Evolutionary conservation across 1,140 invertebrate genomes (phyloP), one percentile per base, ranked within the genome.

Genomic region (Camponotus floridanus): DNA sequence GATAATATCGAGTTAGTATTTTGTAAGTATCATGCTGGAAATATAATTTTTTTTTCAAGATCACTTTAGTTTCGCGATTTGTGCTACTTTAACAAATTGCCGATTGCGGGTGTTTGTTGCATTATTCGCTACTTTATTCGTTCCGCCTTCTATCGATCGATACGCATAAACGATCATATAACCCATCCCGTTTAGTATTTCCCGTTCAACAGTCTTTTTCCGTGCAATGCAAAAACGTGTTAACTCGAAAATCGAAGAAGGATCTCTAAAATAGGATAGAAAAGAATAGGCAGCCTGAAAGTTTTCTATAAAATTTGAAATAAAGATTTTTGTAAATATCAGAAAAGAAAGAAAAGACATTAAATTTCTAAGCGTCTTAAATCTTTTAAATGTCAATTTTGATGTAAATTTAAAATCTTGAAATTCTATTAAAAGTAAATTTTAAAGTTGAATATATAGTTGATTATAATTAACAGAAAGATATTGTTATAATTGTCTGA

Each of bases 31-130:
- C 11, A 31, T 55, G 48, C n/a, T 33, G 8, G 11, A 13, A 79
- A 67, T 79, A 31, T 13, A 79, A 79, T 79, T 55, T 79, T 42
- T 78, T 79, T 67, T 79, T 59, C 65, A 79, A 33, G 31, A 18
- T 5, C 7, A 1, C 7, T 9, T 39, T 68, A n/a, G 18, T 78
- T 76, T 76, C 26, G 36, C 39, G 42, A 79, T 79, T 9, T 26
- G 7, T 45, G 8, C 45, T 79, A 15, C n/a, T 79, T 79, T 79
- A 79, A 51, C 45, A 18, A 68, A n/a, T n/a, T n/a, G n/a, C n/a
- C 18, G 15, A 18, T 7, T 1, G 26, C 15, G 61, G 15, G 31
- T 51, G 42, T 78, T 78, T 31, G n/a, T 68, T 9, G 36, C n/a
- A 81, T 81, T 81, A 36, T 81, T 71, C 21, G 48, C 21, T 39